Evolutionary conservation across 2,888 invertebrate genomes (phyloP), one percentile per base, ranked within the genome.

Genomic region (Psylliodes chrysocephalus): DNA sequence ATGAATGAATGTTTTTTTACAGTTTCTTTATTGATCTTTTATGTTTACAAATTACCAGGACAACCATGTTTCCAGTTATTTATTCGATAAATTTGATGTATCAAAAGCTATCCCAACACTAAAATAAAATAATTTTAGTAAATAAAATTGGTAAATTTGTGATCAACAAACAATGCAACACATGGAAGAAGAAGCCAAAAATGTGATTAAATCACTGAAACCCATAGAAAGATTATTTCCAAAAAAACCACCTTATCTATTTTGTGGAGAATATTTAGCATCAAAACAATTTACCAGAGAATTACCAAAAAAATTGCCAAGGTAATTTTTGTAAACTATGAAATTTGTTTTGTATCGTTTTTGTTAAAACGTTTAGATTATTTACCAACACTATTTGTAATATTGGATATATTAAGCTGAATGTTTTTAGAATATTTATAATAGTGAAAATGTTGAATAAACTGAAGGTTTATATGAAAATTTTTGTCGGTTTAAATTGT

Each of bases 221-320:
- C 49, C 49, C 5, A 49, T 49, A 28, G 28, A 49, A 49, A 28
- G 49, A 30, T 25, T 17, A 19, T 10, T 49, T 28, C 49, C 55
- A 12, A 8, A 35, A 15, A 12, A 33, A 40, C 25, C 25, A 10
- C 59, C 59, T 5, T 51, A 49, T 15, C 7, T 17, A 15, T 28
- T 30, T 14, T 59, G 59, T 28, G 49, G 15, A 22, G 49, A 49
- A 49, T 49, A 59, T 18, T 33, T 40, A 8, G 7, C 22, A 2
- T 59, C 59, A 6, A 59, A 40, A 28, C 35, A 49, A 15, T 5
- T 22, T 15, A 38, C 49, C 15, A 28, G 17, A 3, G 33, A 51
- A 28, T 15, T 49, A 12, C 25, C 22, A 12, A 28, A n/a, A 3
- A 22, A 51, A 28, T 15, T 49, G 8, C 25, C 14, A 17, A 49